Conservation (phyloP, 2,113 vertebrate genomes). For the Neolamprologus fasciatus region DNA sequence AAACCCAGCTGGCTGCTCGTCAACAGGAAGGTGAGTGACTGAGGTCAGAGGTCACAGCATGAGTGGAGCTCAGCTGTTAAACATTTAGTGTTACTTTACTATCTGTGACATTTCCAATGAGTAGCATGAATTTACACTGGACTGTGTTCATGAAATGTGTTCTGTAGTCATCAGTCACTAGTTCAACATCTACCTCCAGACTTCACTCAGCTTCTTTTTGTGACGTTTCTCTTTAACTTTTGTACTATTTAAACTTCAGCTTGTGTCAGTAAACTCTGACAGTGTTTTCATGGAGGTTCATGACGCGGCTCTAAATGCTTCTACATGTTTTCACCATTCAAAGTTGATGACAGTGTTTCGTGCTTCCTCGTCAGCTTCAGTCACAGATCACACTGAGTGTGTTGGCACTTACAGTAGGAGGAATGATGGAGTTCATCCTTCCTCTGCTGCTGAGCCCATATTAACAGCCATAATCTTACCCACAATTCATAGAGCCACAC, state of each 20-base stretch:
- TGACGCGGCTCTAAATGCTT: neutral
- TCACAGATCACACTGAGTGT: neutral
- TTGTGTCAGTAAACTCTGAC: neutral
- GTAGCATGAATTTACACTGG: neutral
- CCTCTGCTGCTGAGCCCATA: rapidly evolving
- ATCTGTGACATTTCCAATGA: neutral
- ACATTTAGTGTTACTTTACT: neutral
- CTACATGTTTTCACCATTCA: neutral
- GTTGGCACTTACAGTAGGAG: neutral
- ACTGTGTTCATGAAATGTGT: rapidly evolving
- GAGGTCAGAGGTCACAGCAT: neutral
- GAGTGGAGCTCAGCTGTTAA: neutral
- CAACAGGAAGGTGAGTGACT: slow-evolving; percentile 78
- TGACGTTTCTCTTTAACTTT: neutral
- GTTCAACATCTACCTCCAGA: neutral
- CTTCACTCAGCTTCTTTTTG: neutral
- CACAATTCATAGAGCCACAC: neutral
- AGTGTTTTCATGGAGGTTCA: neutral
- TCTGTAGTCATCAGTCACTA: rapidly evolving
- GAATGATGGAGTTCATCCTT: rapidly evolving
- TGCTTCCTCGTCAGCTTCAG: neutral
- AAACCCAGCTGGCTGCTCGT: slow-evolving; percentile 93
- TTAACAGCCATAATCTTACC: neutral
- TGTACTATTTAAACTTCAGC: neutral
- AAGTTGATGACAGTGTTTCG: rapidly evolving